phyloP scores from a whole-genome alignment of 2,113 vertebrate genomes.

The Osmerus eperlanus region DNA sequence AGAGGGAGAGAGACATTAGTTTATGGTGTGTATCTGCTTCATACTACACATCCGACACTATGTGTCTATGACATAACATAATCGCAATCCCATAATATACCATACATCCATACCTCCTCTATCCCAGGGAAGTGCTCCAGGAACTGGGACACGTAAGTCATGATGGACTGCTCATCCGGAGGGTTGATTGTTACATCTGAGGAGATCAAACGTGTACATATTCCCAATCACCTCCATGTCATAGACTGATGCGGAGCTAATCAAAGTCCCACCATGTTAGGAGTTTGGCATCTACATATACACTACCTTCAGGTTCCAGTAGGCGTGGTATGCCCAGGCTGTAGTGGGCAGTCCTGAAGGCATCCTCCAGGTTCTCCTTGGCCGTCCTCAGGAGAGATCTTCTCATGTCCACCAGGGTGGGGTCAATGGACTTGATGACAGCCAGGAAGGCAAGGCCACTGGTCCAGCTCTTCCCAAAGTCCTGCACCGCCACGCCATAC shows the following conservation, averaged over 20 bases:
- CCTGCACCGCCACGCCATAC: conserved; percentile 85
- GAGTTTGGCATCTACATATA: background rate
- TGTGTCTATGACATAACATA: background rate
- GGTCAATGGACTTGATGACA: conserved; percentile 84
- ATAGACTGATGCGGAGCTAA: no score
- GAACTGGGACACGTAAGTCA: conserved; percentile 88
- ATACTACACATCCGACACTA: background rate
- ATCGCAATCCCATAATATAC: background rate
- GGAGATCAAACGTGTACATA: background rate
- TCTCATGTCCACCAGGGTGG: conserved; percentile 69
- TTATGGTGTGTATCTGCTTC: background rate
- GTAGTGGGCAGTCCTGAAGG: conserved; percentile 77
- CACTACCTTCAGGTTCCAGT: conserved; percentile 85
- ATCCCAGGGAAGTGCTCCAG: conserved; percentile 75
- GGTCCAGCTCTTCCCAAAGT: conserved; percentile 88
- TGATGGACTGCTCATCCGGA: conserved; percentile 86
- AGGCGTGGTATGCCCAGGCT: conserved; percentile 81
- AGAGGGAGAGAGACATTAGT: background rate
- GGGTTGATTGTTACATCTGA: conserved; percentile 79
- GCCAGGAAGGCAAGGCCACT: conserved; percentile 88
- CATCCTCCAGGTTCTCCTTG: conserved; percentile 64
- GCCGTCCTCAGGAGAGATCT: background rate
- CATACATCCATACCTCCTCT: conserved; percentile 68
- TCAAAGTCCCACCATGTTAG: background rate
- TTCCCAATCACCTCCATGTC: no score